Conservation (phyloP, 2,888 invertebrate species). For the Caprella mutica region DNA sequence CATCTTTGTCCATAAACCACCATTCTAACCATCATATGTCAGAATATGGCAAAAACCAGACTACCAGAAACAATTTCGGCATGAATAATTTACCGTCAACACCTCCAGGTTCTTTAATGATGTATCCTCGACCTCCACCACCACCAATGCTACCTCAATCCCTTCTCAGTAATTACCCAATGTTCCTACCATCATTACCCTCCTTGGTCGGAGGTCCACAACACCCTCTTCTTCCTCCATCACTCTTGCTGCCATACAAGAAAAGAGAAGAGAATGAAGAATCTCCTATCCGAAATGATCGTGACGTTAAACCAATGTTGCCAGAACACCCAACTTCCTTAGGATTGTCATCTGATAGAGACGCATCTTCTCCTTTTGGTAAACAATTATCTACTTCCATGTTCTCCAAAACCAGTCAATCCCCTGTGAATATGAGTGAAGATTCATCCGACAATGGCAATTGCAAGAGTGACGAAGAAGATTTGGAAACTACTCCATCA, state of each 20-base stretch:
- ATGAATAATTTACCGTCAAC: constrained; percentile 35
- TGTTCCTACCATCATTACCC: constrained; percentile 27
- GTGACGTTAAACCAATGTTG: no score
- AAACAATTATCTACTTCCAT: no score
- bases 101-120: constrained; percentile 30
- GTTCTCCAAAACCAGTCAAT: no score
- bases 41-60: constrained; percentile 36
- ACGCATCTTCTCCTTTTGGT: no score
- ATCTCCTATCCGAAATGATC: not conserved
- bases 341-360: no score
- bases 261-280: constrained; percentile 5
- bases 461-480: not conserved
- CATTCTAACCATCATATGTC: constrained; percentile 41
- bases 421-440: no score
- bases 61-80: constrained; percentile 40
- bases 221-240: constrained; percentile 32
- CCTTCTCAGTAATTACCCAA: constrained; percentile 31
- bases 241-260: constrained; percentile 28
- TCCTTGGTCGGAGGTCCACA: constrained; percentile 30
- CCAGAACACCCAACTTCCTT: no score
- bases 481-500: not conserved
- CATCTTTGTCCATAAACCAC: constrained; percentile 34
- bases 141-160: constrained; percentile 34
- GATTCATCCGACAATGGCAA: constrained; percentile 1
- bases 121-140: constrained; percentile 32